phyloP scores from a whole-genome alignment of 2,888 invertebrate genomes.

The Allolobophora icterica region DNA sequence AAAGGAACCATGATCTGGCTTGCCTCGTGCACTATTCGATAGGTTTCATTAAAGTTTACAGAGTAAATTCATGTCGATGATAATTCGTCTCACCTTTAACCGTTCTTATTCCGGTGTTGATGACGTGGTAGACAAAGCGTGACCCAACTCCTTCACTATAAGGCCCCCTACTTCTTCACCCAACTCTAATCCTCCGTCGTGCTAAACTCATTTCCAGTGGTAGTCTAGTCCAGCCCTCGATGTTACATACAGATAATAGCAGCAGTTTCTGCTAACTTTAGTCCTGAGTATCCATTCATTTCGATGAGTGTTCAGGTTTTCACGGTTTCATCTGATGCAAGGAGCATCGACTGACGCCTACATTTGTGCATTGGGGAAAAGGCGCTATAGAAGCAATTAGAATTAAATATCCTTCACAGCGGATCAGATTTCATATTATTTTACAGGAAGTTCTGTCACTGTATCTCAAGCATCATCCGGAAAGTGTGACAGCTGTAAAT shows the following conservation, averaged over 20 bases:
- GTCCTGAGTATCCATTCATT: too few relatives aligned
- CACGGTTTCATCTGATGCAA: too few relatives aligned
- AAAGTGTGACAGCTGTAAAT: constrained; percentile 19
- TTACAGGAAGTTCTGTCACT: constrained; percentile 22
- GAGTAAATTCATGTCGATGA: too few relatives aligned
- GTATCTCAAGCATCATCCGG: constrained; percentile 12
- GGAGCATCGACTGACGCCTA: not conserved
- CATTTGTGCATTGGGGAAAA: not conserved
- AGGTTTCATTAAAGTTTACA: too few relatives aligned
- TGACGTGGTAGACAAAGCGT: too few relatives aligned
- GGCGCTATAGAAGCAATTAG: not conserved
- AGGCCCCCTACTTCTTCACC: too few relatives aligned
- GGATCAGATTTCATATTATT: not conserved
- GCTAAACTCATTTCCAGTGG: not conserved
- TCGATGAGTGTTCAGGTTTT: not conserved
- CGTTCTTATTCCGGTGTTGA: too few relatives aligned
- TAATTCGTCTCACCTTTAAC: too few relatives aligned
- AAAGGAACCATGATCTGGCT: too few relatives aligned
- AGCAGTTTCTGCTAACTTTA: not conserved
- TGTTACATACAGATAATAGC: not conserved
- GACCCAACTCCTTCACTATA: too few relatives aligned
- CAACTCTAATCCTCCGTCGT: not conserved
- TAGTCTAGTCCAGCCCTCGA: not conserved
- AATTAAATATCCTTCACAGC: not conserved
- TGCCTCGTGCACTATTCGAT: too few relatives aligned